Evolutionary conservation across 2,113 vertebrate genomes (phyloP).

Genomic region (Hippocampus abdominalis): DNA sequence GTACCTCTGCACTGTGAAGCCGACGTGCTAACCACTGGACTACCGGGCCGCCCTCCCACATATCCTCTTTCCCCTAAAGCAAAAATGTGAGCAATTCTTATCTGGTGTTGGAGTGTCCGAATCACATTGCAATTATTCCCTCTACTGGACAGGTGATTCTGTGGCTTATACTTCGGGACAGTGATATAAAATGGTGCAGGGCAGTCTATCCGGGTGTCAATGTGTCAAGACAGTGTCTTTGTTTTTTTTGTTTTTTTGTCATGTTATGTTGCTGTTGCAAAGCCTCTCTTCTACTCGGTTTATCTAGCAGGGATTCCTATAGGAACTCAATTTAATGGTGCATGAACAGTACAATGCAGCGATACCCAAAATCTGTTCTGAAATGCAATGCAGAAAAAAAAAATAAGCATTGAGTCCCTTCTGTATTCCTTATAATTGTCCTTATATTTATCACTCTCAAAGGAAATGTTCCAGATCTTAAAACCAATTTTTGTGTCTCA

Average conservation of each 20-base stretch:
- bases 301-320: slow-evolving; percentile 33
- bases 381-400: slow-evolving; percentile 16
- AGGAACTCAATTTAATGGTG: slow-evolving; percentile 38
- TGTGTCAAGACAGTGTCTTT: slow-evolving; percentile 67
- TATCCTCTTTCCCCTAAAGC: slow-evolving; percentile 21
- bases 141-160: slow-evolving; percentile 54
- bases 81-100: slow-evolving; percentile 43
- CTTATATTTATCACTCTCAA: not conserved
- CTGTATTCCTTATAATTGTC: not conserved
- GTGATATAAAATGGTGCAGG: slow-evolving; percentile 67
- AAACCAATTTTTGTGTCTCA: not conserved
- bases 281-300: slow-evolving; percentile 50
- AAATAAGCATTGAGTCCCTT: too few species aligned
- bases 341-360: slow-evolving; percentile 36
- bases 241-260: slow-evolving; percentile 45
- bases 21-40: too few species aligned
- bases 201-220: slow-evolving; percentile 67
- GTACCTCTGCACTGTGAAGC: too few species aligned
- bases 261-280: slow-evolving; percentile 50
- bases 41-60: too few species aligned
- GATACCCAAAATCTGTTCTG: slow-evolving; percentile 24
- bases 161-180: slow-evolving; percentile 69
- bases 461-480: not conserved
- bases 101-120: slow-evolving; percentile 48
- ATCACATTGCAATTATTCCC: slow-evolving; percentile 62